A percentile compares a stretch with the other conserved stretches of the same genome.
Conservation (phyloP, 2,113 vertebrate genomes). For the Tinamus guttatus region DNA sequence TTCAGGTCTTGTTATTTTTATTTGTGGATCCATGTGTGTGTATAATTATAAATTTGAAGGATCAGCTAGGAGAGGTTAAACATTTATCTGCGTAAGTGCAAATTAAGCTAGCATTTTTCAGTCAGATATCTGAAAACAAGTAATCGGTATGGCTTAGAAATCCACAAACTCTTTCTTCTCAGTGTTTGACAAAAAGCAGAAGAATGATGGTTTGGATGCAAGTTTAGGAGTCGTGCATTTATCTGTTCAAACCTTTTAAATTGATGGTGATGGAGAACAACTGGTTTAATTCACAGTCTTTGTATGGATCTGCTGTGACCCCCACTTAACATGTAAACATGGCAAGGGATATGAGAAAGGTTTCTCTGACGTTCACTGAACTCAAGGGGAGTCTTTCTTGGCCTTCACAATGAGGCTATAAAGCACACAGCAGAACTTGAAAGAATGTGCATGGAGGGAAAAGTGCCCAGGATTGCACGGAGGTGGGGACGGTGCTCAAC, state of each 20-base stretch:
- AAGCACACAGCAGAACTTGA: not conserved
- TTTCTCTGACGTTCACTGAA: not conserved
- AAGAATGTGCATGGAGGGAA: not conserved
- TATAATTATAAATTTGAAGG: slow-evolving; percentile 28
- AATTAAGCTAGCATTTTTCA: slow-evolving; percentile 77
- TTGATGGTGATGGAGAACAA: slow-evolving; percentile 53
- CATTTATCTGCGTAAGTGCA: slow-evolving; percentile 76
- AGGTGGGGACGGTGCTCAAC: not conserved
- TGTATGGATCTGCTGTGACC: slow-evolving; percentile 41
- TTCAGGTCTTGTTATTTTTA: slow-evolving; percentile 5
- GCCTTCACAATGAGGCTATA: not conserved
- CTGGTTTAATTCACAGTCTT: slow-evolving; percentile 44
- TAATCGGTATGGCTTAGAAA: slow-evolving; percentile 63
- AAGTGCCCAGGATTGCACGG: not conserved
- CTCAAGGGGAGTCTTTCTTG: not conserved
- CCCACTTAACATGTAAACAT: slow-evolving; percentile 37
- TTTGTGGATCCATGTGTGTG: not conserved
- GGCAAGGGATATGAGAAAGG: slow-evolving; percentile 23
- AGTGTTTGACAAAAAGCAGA: slow-evolving; percentile 78
- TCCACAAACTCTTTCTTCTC: slow-evolving; percentile 66
- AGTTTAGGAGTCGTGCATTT: slow-evolving; percentile 12
- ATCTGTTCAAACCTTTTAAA: slow-evolving; percentile 51
- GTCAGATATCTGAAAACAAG: slow-evolving; percentile 42
- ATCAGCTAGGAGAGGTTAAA: slow-evolving; percentile 57
- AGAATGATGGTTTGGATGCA: slow-evolving; percentile 41